phyloP scores from a whole-genome alignment of 2,113 vertebrate species.

The Gavialis gangeticus region DNA sequence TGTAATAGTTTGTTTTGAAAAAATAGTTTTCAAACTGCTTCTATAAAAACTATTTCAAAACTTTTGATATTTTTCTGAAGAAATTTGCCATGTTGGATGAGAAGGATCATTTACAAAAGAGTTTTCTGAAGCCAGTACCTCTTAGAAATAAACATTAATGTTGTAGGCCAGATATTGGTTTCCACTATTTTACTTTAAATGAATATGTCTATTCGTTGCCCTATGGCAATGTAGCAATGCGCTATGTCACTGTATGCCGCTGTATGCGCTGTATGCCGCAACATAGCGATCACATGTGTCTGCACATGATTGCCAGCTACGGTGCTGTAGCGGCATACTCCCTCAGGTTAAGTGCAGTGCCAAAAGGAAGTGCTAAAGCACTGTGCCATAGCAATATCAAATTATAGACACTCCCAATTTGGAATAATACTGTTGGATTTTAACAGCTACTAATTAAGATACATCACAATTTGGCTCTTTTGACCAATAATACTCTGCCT shows the following conservation, averaged over 20 bases:
- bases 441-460: neutral
- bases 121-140: neutral
- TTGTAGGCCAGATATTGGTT: neutral
- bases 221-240: too few species aligned
- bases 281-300: too few species aligned
- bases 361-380: too few species aligned
- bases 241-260: too few species aligned
- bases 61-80: neutral
- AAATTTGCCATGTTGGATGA: neutral
- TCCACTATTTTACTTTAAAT: neutral
- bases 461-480: neutral
- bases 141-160: neutral
- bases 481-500: neutral
- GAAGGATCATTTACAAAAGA: neutral
- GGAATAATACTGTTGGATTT: neutral
- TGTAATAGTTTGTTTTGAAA: neutral
- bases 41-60: neutral
- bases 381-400: neutral
- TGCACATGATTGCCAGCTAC: too few species aligned
- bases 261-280: too few species aligned
- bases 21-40: neutral
- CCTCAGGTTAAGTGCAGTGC: too few species aligned
- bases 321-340: too few species aligned
- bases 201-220: neutral
- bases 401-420: neutral